Evolutionary conservation across 2,113 vertebrate genomes (phyloP).

Genomic region (Puntigrus tetrazona): DNA sequence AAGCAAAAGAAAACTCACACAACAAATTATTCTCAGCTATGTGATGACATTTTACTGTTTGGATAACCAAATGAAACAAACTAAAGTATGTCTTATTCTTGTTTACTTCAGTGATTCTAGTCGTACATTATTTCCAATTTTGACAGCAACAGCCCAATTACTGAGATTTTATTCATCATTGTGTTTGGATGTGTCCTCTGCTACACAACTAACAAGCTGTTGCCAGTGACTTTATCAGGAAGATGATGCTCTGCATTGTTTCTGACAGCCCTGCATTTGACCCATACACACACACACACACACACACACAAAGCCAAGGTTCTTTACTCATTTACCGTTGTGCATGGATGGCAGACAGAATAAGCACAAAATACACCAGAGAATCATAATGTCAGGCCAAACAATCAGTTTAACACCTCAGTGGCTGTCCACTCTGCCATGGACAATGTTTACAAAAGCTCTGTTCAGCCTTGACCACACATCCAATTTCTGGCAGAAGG

Average conservation of each 20-base stretch:
- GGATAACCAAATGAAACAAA: neutral
- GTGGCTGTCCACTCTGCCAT: neutral
- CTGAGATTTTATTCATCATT: neutral
- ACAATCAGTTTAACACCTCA: conserved; percentile 17
- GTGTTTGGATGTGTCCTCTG: conserved; percentile 2
- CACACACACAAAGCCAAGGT: neutral
- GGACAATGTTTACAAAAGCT: conserved; percentile 6
- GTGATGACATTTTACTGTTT: neutral
- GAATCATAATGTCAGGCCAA: neutral
- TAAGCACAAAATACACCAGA: neutral
- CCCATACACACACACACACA: neutral
- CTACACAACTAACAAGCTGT: conserved; percentile 48
- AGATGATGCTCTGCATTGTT: conserved; percentile 12
- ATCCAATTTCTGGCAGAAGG: neutral
- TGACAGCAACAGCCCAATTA: conserved; percentile 31
- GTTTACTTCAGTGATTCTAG: neutral
- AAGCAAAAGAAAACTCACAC: neutral
- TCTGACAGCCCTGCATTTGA: conserved; percentile 5
- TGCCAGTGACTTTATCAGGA: conserved; percentile 30
- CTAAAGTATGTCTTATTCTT: neutral
- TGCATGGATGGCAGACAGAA: neutral
- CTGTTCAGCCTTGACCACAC: neutral
- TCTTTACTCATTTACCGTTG: neutral
- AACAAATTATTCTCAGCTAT: neutral
- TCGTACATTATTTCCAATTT: neutral